Evolutionary conservation across 2,888 invertebrate genomes (phyloP).

Genomic region (Onthophagus sagittarius): DNA sequence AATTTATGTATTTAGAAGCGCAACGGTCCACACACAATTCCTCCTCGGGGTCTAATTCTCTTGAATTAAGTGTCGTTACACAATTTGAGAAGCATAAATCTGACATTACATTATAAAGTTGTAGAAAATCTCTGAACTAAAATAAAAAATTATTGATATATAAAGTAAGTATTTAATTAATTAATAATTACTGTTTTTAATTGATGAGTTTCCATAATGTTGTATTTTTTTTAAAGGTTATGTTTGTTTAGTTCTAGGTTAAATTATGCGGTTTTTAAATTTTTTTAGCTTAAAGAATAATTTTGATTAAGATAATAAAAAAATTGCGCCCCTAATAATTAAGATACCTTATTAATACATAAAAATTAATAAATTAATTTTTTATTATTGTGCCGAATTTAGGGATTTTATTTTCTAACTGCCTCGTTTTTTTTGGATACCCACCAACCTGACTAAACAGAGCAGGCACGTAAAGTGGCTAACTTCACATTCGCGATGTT

Average conservation of each 20-base stretch:
- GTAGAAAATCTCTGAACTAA: constrained; percentile 23
- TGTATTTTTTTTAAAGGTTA: background rate
- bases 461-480: background rate
- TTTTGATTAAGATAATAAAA: too few relatives aligned
- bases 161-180: background rate
- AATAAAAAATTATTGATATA: constrained; percentile 4
- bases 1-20: constrained; percentile 19
- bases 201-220: constrained; percentile 20
- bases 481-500: constrained; percentile 1
- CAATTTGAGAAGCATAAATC: constrained; percentile 21
- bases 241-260: background rate
- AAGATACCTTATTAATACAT: background rate
- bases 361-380: too few relatives aligned
- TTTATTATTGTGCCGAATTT: too few relatives aligned
- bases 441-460: background rate
- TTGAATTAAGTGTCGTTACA: constrained; percentile 14
- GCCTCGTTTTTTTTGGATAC: too few relatives aligned
- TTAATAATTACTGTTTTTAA: constrained; percentile 20
- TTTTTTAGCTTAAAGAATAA: too few relatives aligned
- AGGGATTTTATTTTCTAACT: too few relatives aligned
- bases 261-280: background rate
- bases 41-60: constrained; percentile 17
- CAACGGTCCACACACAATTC: constrained; percentile 19
- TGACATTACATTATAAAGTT: constrained; percentile 22
- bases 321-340: too few relatives aligned